phyloP scores from a whole-genome alignment of 2,888 invertebrate genomes.

The Xestobium rufovillosum region DNA sequence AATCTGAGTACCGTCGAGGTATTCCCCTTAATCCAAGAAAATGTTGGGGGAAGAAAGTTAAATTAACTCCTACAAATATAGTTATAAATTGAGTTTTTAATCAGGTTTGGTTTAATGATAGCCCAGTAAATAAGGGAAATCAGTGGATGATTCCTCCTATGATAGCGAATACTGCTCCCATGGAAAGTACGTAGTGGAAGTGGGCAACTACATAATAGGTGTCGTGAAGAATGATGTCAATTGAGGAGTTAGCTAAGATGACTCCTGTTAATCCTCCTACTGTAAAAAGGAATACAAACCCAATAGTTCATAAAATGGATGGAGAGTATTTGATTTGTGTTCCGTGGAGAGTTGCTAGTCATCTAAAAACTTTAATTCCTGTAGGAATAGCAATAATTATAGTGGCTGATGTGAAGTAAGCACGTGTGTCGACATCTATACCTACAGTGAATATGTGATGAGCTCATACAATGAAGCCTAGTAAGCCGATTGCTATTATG shows the following conservation, averaged over 20 bases:
- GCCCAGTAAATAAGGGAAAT: conserved; percentile 60
- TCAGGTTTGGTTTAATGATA: conserved; percentile 52
- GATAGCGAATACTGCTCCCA: conserved; percentile 74
- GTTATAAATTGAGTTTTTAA: no score
- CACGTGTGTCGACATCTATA: conserved; percentile 75
- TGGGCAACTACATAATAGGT: conserved; percentile 81
- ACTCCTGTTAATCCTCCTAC: conserved; percentile 65
- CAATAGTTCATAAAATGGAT: conserved; percentile 58
- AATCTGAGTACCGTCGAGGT: no score
- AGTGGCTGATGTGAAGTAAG: conserved; percentile 72
- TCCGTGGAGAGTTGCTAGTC: conserved; percentile 64
- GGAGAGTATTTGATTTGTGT: conserved; percentile 53
- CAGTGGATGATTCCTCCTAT: conserved; percentile 66
- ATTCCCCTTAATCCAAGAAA: no score
- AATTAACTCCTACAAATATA: no score
- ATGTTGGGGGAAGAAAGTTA: no score
- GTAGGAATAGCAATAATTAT: conserved; percentile 84
- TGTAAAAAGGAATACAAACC: conserved; percentile 73
- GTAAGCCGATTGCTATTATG: no score
- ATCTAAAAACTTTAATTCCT: no score
- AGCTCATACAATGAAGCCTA: no score
- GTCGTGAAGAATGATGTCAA: conserved; percentile 72
- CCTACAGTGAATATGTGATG: conserved; percentile 82
- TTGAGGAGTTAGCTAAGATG: conserved; percentile 63
- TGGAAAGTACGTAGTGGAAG: conserved; percentile 74